Base-by-base conservation (phyloP, 2,797 vertebrate species). In the Rhinogobio ventralis region DNA sequence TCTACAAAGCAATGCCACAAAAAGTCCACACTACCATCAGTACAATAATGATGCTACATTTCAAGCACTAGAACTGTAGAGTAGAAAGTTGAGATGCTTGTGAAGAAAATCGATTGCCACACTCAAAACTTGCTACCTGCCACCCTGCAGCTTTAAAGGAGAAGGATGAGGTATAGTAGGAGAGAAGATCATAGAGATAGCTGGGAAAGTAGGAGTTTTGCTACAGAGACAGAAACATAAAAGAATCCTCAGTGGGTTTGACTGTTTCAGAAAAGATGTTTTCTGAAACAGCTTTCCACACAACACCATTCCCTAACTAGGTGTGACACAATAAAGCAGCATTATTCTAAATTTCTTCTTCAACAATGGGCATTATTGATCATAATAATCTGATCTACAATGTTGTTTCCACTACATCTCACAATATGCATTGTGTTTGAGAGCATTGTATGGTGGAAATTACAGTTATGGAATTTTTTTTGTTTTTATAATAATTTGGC, bases 161-260 rank as follows among this genome's bases (percentile, higher is more conserved):
- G 11, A 51, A 2, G 3, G 85, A 79, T n/a, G 67, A 3, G 1
- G 85, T 72, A 77, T 8, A 75, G 76, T 73, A 86, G 90, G 91
- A 89, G 69, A 92, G 82, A 85, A 90, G 77, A 42, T 91, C 55
- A 14, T 86, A 84, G 49, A 91, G 85, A 85, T 86, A 84, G 20
- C 80, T 64, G 80, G 87, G 77, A 78, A 91, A 85, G 87, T 90
- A 81, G 67, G 85, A 80, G 53, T 82, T 90, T 90, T 88, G 85
- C 85, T 88, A 88, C 86, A 89, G 87, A 71, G 62, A 82, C 73
- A 87, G 55, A 85, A 83, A 57, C 67, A 86, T 17, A 78, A 67
- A 74, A 64, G 64, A 82, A 75, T 66, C 53, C 66, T 72, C 46
- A 45, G 68, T 53, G 77, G 51, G 39, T 81, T 67, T 17, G 69